These are phyloP conservation scores for Agrochola circellaris DNA, from an alignment of 2,888 invertebrate genomes.

Conservation along the genomic window DNA sequence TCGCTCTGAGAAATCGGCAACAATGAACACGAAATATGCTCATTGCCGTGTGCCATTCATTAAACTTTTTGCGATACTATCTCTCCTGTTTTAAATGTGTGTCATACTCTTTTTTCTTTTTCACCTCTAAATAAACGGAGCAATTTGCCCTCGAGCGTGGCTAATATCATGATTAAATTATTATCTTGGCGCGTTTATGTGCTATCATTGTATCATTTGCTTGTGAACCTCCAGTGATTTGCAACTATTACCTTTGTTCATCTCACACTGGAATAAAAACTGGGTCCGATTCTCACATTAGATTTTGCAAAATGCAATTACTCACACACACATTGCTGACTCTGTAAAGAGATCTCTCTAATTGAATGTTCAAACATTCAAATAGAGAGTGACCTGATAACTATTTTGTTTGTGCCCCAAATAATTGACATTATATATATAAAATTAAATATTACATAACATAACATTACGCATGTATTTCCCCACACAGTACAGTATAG, in stretches of 20 bases:
- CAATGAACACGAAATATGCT: constrained; percentile 88
- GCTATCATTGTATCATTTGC: constrained; percentile 82
- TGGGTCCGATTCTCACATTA: constrained; percentile 43
- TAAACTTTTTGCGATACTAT: constrained; percentile 83
- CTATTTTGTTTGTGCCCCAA: not conserved
- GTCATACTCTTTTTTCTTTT: constrained; percentile 80
- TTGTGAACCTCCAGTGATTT: constrained; percentile 79
- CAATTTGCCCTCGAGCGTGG: constrained; percentile 79
- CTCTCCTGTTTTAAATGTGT: constrained; percentile 84
- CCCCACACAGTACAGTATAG: no score
- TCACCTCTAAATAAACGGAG: constrained; percentile 79
- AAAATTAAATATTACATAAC: no score
- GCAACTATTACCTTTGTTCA: constrained; percentile 71
- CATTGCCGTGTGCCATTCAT: constrained; percentile 86
- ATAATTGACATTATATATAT: not conserved
- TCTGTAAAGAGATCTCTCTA: constrained; percentile 19
- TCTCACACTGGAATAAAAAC: constrained; percentile 53
- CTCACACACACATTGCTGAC: constrained; percentile 17
- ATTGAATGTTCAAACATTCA: constrained; percentile 29
- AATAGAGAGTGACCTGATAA: constrained; percentile 7
- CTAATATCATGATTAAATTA: constrained; percentile 86
- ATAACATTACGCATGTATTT: no score
- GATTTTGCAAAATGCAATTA: constrained; percentile 35
- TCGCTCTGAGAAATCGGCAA: constrained; percentile 87
- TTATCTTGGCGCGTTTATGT: constrained; percentile 79